Percentiles rank a stretch among this genome's conserved stretches.
Evolutionary conservation across 2,888 invertebrate species (phyloP).

Genomic region (Lamellibrachia columna): DNA sequence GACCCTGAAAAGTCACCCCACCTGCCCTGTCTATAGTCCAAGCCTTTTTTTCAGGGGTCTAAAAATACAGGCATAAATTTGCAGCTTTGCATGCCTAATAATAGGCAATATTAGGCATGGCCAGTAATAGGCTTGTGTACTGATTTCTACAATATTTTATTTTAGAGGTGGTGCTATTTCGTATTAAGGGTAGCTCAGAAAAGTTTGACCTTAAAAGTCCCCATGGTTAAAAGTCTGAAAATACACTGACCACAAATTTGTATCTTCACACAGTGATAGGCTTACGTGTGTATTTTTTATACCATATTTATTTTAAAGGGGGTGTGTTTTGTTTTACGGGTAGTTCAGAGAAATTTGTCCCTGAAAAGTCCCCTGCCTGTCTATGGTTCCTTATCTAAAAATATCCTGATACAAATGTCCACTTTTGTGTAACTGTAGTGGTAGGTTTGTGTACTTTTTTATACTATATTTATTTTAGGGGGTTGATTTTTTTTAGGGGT

Average conservation of each 20-base stretch:
- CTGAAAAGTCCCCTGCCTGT: neutral
- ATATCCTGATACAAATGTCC: neutral
- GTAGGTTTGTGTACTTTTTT: neutral
- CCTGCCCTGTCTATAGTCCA: neutral
- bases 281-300: too few species aligned
- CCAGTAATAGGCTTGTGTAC: neutral
- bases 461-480: neutral
- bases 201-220: neutral
- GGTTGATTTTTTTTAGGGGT: neutral
- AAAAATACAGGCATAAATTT: neutral
- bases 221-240: neutral
- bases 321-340: neutral
- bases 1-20: neutral
- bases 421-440: neutral
- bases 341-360: neutral
- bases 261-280: neutral
- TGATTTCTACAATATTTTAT: neutral
- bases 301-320: neutral
- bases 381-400: neutral
- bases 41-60: neutral
- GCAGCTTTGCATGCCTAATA: neutral
- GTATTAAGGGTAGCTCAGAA: neutral
- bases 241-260: neutral
- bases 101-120: neutral
- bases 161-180: neutral